phyloP scores from a whole-genome alignment of 2,113 vertebrate genomes.

The Zeus faber region DNA sequence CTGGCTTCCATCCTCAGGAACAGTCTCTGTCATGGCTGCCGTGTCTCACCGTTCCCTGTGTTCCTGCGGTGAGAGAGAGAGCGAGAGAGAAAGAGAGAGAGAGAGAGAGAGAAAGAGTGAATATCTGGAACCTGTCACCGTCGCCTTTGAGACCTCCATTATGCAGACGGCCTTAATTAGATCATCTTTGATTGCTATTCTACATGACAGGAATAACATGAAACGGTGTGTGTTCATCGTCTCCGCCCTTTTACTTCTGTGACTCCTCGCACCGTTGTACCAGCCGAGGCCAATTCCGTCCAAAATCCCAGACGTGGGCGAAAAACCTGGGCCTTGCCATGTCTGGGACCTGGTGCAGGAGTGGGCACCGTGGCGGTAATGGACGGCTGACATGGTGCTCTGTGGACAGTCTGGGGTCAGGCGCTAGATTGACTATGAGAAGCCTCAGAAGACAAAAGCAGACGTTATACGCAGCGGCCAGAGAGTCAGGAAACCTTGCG shows the following conservation, averaged over 20 bases:
- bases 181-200: slow-evolving; percentile 71
- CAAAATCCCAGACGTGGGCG: too few species aligned
- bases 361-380: slow-evolving; percentile 41
- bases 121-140: slow-evolving; percentile 74
- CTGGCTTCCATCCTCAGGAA: slow-evolving; percentile 59
- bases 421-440: slow-evolving; percentile 66
- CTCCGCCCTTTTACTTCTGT: slow-evolving; percentile 47
- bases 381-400: slow-evolving; percentile 59
- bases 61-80: slow-evolving; percentile 48
- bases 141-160: slow-evolving; percentile 62
- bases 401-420: slow-evolving; percentile 69
- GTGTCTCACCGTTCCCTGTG: slow-evolving; percentile 58
- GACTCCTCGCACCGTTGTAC: slow-evolving; percentile 22
- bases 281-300: slow-evolving; percentile 26
- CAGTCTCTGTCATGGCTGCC: slow-evolving; percentile 58
- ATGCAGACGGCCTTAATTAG: slow-evolving; percentile 67
- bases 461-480: slow-evolving; percentile 47
- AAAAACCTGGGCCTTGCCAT: slow-evolving; percentile 8
- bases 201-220: slow-evolving; percentile 67
- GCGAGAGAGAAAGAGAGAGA: slow-evolving; percentile 43
- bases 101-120: slow-evolving; percentile 43
- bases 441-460: slow-evolving; percentile 48
- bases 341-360: slow-evolving; percentile 30
- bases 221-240: slow-evolving; percentile 48
- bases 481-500: slow-evolving; percentile 25